Evolutionary conservation across 2,888 invertebrate species (phyloP), one percentile per base, ranked within the genome.

Genomic region (Macropis europaea): DNA sequence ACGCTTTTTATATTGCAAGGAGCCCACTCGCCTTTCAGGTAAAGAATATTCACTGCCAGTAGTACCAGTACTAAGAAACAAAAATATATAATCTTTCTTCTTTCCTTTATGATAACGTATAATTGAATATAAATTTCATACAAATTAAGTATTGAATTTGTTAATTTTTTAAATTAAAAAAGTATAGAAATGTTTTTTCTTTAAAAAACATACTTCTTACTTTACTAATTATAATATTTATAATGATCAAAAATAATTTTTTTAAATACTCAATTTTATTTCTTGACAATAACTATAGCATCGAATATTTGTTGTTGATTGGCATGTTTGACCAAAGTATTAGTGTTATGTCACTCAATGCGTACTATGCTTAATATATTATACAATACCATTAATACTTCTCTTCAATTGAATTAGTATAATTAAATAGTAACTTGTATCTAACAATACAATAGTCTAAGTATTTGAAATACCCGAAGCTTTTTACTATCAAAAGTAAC

Each of bases 21-120:
- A 90, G 34, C 90, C 88, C 68, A 90, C 91, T 86, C 89, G 91
- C 85, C 89, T 90, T 87, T 91, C 92, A 85, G 90, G 82, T 82
- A 89, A 87, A 50, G 90, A 90, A 84, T 90, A 90, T 59, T 92
- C 92, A 77, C 91, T 91, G 36, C 91, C 92, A 71, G 92, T 88
- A 56, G 92, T 93, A 61, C 92, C 92, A 75, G 91, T 90, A 74
- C 92, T 92, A 64, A 52, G 84, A 79, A 76, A 53, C 17, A 72
- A 3, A 60, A 48, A 62, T 19, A 30, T 15, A 28, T n/a, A 75
- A 61, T 42, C 53, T 19, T 53, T 28, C 24, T 43, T 30, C 11
- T 28, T 22, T 1, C 15, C 3, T 5, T 45, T 43, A 38, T 1
- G n/a, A 48, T 45, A 36, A 54, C 5, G 0, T 7, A 9, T 40